Evolutionary conservation across 2,888 invertebrate species (phyloP).

Genomic region (Meganola albula): DNA sequence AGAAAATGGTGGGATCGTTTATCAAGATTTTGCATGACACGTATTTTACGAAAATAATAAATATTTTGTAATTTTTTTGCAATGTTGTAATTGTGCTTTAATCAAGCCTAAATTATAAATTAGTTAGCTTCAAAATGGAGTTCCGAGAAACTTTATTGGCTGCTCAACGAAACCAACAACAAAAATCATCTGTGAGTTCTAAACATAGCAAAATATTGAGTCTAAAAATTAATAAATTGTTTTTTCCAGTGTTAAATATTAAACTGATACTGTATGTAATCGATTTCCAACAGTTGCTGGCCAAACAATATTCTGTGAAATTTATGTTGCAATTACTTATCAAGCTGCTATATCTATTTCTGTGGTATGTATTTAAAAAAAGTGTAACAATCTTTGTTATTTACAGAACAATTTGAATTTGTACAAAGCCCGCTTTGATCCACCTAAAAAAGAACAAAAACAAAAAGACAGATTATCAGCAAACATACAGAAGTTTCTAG

Average conservation of each 20-base stretch:
- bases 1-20: slow-evolving; percentile 73
- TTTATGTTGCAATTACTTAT: no score
- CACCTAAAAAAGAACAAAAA: slow-evolving; percentile 88
- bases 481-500: slow-evolving; percentile 90
- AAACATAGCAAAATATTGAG: slow-evolving; percentile 25
- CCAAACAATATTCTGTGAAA: no score
- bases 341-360: no score
- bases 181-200: slow-evolving; percentile 72
- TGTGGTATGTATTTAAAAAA: no score
- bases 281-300: no score
- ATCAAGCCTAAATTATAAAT: slow-evolving; percentile 13
- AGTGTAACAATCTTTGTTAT: no score
- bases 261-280: no score
- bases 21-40: slow-evolving; percentile 61
- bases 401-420: no score
- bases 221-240: no score
- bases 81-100: slow-evolving; percentile 31
- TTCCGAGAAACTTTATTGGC: slow-evolving; percentile 70
- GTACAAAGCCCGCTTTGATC: slow-evolving; percentile 88
- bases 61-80: slow-evolving; percentile 50
- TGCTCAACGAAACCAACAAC: slow-evolving; percentile 74
- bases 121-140: slow-evolving; percentile 50
- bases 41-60: slow-evolving; percentile 62
- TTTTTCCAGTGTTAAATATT: no score
- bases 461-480: slow-evolving; percentile 82